Evolutionary conservation across 2,113 vertebrate genomes (phyloP).

Genomic region (Apistogramma diplotaenia): DNA sequence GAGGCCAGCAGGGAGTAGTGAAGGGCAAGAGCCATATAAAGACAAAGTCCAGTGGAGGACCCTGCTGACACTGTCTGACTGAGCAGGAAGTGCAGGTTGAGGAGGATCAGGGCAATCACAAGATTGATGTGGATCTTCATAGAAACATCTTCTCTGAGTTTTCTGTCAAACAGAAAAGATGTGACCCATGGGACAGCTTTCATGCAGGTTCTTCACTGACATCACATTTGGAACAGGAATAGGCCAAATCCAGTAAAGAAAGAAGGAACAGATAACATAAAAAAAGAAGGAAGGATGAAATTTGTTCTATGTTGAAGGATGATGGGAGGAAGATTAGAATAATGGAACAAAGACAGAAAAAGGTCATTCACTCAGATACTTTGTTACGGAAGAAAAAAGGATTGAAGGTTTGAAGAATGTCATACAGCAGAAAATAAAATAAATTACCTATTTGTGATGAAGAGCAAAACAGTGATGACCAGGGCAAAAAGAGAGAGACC

Average conservation of each 20-base stretch:
- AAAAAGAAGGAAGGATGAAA: neutral
- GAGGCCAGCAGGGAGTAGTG: fast-evolving
- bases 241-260: neutral
- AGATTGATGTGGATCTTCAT: neutral
- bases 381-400: fast-evolving
- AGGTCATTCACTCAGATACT: neutral
- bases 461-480: neutral
- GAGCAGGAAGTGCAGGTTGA: neutral
- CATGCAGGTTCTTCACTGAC: neutral
- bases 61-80: fast-evolving
- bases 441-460: neutral
- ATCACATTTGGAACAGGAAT: neutral
- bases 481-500: neutral
- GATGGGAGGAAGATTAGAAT: neutral
- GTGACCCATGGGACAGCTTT: neutral
- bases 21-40: neutral
- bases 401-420: neutral
- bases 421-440: neutral
- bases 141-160: neutral
- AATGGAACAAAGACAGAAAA: neutral
- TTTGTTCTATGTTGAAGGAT: no score
- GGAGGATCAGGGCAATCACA: neutral
- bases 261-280: neutral
- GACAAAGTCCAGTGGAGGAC: neutral
- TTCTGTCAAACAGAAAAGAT: neutral